A percentile compares a stretch with the other conserved stretches of the same genome.
Evolutionary conservation across 1,140 invertebrate genomes (phyloP).

Genomic region (Batillaria attramentaria): DNA sequence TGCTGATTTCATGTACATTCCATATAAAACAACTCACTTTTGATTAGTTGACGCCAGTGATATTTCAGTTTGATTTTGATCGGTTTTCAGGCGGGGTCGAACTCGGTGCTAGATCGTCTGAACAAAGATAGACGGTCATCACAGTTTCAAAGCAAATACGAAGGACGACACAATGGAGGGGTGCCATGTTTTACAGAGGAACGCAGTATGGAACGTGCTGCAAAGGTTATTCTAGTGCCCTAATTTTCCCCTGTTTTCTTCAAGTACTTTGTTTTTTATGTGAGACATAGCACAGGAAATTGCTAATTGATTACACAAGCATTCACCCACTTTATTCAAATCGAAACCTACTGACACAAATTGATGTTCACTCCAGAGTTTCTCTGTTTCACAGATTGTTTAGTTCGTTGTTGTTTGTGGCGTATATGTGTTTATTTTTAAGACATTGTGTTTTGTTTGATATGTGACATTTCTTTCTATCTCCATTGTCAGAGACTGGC

Average conservation of each 20-base stretch:
- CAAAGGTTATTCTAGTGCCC: conserved; percentile 56
- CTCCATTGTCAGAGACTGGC: conserved; percentile 66
- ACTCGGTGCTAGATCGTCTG: conserved; percentile 44
- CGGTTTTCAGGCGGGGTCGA: conserved; percentile 45
- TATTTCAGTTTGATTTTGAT: too few species aligned
- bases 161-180: conserved; percentile 68
- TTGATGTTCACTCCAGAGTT: too few species aligned
- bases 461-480: too few species aligned
- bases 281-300: not conserved
- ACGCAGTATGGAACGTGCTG: conserved; percentile 65
- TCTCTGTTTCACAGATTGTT: too few species aligned
- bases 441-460: too few species aligned
- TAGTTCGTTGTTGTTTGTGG: too few species aligned
- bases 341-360: too few species aligned
- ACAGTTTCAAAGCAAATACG: conserved; percentile 69
- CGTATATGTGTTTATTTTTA: too few species aligned
- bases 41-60: too few species aligned
- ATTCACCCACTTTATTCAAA: not conserved
- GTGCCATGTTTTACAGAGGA: conserved; percentile 71
- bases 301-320: not conserved
- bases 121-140: conserved; percentile 42
- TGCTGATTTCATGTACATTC: too few species aligned
- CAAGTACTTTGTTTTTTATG: not conserved
- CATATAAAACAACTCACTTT: too few species aligned
- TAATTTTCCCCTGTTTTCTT: not conserved